Evolutionary conservation across 2,797 vertebrate genomes (phyloP).

Genomic region (Muscicapa striata): DNA sequence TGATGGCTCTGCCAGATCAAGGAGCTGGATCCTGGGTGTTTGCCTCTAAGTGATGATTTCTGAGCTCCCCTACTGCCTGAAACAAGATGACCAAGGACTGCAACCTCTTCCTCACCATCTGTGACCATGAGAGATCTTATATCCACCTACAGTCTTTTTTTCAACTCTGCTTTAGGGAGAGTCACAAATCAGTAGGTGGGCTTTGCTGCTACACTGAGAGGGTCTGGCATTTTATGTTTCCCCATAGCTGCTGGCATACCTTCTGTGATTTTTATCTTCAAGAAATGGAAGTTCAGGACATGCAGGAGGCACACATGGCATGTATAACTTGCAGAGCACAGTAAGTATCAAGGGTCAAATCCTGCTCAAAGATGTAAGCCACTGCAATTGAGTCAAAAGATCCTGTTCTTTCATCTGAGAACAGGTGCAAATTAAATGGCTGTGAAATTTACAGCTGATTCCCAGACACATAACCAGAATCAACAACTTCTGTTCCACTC

Average conservation of each 20-base stretch:
- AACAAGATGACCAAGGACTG: not conserved
- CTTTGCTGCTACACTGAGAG: not conserved
- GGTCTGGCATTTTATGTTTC: not conserved
- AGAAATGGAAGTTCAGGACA: not conserved
- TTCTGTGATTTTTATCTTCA: not conserved
- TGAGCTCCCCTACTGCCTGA: not conserved
- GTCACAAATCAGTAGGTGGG: not conserved
- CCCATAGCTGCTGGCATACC: not conserved
- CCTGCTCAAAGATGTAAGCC: not conserved
- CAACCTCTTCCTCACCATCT: not conserved
- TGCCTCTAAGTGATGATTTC: not conserved
- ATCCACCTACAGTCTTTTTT: not conserved
- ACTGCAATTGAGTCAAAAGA: not conserved
- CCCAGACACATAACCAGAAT: not conserved
- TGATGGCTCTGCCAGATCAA: not conserved
- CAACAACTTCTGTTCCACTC: not conserved
- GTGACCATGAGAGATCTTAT: not conserved
- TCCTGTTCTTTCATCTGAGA: not conserved
- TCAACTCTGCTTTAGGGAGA: not conserved
- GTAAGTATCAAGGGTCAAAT: not conserved
- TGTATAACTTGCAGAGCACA: not conserved
- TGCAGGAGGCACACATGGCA: not conserved
- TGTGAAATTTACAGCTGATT: conserved; percentile 3
- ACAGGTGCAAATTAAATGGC: not conserved
- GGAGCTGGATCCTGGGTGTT: not conserved